Evolutionary conservation across 2,888 invertebrate genomes (phyloP).

Genomic region (Pimpla rufipes): DNA sequence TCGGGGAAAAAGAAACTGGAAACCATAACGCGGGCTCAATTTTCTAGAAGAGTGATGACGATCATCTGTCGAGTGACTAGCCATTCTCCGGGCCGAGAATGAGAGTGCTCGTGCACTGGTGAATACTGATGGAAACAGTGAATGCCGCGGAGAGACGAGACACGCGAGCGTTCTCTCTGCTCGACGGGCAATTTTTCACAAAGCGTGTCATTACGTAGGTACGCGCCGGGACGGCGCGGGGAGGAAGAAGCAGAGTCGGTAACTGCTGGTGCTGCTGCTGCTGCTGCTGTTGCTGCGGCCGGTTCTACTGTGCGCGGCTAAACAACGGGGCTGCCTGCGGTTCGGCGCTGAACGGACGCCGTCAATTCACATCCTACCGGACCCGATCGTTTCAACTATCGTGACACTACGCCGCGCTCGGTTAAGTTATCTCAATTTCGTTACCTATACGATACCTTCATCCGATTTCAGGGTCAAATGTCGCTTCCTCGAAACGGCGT

Average conservation of each 20-base stretch:
- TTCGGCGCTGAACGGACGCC: constrained; percentile 57
- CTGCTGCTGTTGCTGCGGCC: constrained; percentile 3
- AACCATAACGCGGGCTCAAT: not conserved
- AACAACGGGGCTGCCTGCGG: constrained; percentile 43
- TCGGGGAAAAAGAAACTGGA: not conserved
- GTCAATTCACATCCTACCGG: constrained; percentile 57
- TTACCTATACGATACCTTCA: constrained; percentile 38
- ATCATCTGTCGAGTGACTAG: constrained; percentile 21
- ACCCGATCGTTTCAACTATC: constrained; percentile 57
- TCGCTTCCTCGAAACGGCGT: not conserved
- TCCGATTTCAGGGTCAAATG: constrained; percentile 54
- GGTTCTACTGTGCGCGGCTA: constrained; percentile 12
- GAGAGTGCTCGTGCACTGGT: constrained; percentile 29
- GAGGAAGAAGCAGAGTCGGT: not conserved
- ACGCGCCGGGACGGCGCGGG: constrained; percentile 11
- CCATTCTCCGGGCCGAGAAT: constrained; percentile 8
- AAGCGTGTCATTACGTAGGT: constrained; percentile 58
- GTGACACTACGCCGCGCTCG: constrained; percentile 55
- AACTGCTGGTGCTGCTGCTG: not conserved
- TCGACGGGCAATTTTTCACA: constrained; percentile 58
- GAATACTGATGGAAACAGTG: constrained; percentile 22
- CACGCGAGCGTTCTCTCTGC: constrained; percentile 46
- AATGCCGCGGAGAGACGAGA: constrained; percentile 40
- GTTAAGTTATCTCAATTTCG: constrained; percentile 48
- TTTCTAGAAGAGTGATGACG: not conserved